These are phyloP conservation scores for Myiotriccus ornatus DNA, from an alignment of 2,797 vertebrate species.

Conservation along the genomic window DNA sequence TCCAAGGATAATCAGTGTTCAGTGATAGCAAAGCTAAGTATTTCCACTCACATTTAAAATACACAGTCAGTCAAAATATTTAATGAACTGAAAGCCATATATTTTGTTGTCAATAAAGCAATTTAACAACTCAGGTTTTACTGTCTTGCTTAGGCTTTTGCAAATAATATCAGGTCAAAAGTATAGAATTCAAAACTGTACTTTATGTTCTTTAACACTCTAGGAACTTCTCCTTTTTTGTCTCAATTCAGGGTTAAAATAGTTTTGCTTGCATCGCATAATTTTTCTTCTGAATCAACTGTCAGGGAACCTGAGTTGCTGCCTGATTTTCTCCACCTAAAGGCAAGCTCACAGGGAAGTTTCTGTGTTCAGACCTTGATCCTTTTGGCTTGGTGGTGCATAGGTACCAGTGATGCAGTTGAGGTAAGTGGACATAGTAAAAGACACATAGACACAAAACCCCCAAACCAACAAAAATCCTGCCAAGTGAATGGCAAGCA, in stretches of 20 bases:
- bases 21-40: background rate
- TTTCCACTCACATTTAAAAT: background rate
- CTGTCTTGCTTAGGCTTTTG: background rate
- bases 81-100: background rate
- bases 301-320: background rate
- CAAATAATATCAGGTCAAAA: background rate
- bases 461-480: background rate
- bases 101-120: background rate
- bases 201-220: background rate
- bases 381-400: background rate
- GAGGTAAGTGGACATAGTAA: background rate
- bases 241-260: background rate
- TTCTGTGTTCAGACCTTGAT: background rate
- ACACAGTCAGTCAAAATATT: background rate
- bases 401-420: background rate
- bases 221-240: background rate
- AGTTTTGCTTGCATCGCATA: background rate
- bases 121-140: background rate
- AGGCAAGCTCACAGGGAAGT: background rate
- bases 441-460: background rate
- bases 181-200: background rate
- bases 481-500: background rate
- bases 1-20: background rate
- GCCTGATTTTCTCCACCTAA: background rate
- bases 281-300: background rate